Conservation (phyloP, 2,888 invertebrate species). For the Ptychoptera contaminata region DNA sequence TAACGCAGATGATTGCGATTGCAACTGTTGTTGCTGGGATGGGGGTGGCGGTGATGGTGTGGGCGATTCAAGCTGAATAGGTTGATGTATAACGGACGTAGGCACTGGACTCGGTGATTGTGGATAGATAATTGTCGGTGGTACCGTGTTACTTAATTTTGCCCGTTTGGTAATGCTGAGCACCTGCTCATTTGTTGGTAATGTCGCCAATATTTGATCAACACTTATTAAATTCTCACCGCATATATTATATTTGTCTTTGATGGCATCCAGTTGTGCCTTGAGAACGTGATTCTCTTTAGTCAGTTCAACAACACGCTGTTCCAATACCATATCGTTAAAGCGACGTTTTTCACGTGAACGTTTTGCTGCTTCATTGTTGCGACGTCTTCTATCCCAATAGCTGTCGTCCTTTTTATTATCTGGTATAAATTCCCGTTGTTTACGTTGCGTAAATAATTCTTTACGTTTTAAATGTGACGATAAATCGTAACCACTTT, state of each 20-base stretch:
- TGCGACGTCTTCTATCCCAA: slow-evolving; percentile 89
- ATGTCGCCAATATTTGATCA: slow-evolving; percentile 72
- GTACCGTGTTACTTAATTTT: slow-evolving; percentile 30
- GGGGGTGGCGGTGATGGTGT: slow-evolving; percentile 10
- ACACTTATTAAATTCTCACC: slow-evolving; percentile 75
- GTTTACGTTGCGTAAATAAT: slow-evolving; percentile 78
- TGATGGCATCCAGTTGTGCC: slow-evolving; percentile 81
- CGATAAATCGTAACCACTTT: slow-evolving; percentile 34
- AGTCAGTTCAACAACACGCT: slow-evolving; percentile 82
- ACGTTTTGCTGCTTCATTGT: slow-evolving; percentile 93
- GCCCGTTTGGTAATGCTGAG: slow-evolving; percentile 64
- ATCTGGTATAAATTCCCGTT: slow-evolving; percentile 92
- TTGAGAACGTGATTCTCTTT: slow-evolving; percentile 91
- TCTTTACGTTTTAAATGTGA: slow-evolving; percentile 52
- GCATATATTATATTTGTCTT: slow-evolving; percentile 83
- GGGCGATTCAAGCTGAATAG: slow-evolving; percentile 18
- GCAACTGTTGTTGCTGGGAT: slow-evolving; percentile 3
- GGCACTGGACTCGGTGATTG: slow-evolving; percentile 39
- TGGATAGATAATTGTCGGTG: slow-evolving; percentile 39
- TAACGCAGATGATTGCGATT: slow-evolving; percentile 7
- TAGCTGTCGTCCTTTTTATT: slow-evolving; percentile 93
- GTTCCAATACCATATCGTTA: slow-evolving; percentile 93
- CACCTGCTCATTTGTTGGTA: slow-evolving; percentile 73
- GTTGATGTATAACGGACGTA: slow-evolving; percentile 44
- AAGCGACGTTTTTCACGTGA: slow-evolving; percentile 92